These are phyloP conservation scores for Zeuzera pyrina DNA, from an alignment of 2,888 invertebrate species.

Conservation along the genomic window DNA sequence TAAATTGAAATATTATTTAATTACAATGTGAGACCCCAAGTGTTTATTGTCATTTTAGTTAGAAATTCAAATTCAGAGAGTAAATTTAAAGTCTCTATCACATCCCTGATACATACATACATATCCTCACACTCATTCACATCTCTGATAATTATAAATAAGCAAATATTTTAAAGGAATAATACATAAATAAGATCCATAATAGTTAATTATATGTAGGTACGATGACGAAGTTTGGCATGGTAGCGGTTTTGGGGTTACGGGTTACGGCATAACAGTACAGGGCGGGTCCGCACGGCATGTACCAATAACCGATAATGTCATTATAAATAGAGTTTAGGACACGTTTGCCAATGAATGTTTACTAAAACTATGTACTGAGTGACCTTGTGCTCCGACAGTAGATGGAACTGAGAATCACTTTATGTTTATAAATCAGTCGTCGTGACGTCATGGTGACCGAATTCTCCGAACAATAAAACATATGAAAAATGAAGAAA, in stretches of 20 bases:
- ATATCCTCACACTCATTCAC: too few species aligned
- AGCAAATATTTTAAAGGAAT: too few species aligned
- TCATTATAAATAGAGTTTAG: constrained; percentile 54
- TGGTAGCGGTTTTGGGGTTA: too few species aligned
- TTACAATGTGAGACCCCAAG: too few species aligned
- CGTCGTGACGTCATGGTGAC: constrained; percentile 62
- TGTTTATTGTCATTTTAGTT: too few species aligned
- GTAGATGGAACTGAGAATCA: constrained; percentile 53
- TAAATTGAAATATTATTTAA: too few species aligned
- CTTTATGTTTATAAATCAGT: constrained; percentile 65
- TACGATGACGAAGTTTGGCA: not conserved
- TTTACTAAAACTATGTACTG: constrained; percentile 48
- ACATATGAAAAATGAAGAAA: too few species aligned
- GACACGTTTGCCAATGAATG: constrained; percentile 51
- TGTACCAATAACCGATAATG: constrained; percentile 30
- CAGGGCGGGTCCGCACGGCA: constrained; percentile 48
- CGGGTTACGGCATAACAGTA: constrained; percentile 21
- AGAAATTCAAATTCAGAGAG: too few species aligned
- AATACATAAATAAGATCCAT: not conserved
- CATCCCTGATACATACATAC: too few species aligned
- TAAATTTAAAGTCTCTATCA: too few species aligned
- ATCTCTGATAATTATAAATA: too few species aligned
- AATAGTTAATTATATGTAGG: not conserved
- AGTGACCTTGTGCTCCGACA: constrained; percentile 59
- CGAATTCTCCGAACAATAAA: constrained; percentile 42